Base-by-base conservation (phyloP, 2,113 vertebrate genomes). In the Diglossa brunneiventris region DNA sequence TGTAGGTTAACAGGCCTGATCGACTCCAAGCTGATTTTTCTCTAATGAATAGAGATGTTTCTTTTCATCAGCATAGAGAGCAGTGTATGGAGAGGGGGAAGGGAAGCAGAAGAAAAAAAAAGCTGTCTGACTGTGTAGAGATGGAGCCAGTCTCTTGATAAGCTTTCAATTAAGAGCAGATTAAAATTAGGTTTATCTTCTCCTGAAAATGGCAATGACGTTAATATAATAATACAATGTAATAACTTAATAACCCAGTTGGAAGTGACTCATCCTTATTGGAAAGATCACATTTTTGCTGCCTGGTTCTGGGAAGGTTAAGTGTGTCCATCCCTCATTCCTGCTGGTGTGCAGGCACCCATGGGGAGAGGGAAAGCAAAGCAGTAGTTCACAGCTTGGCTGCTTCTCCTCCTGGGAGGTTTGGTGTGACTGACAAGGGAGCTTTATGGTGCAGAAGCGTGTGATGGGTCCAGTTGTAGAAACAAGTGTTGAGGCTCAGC, bases 121-220 rank as follows among this genome's bases (percentile, higher is more conserved):
- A 19, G 24, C 47, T 6, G 1, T 77, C 89, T 96, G 55, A 67
- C 89, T 94, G 69, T 6, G 12, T 83, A 72, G 76, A 49, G 91
- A 92, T 89, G 46, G 78, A 96, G 84, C 66, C 82, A 87, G 87
- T 88, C 79, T 95, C 85, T 91, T 92, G 96, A 96, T 97, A 97
- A 97, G 94, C 95, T 96, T 97, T 97, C 95, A 97, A 95, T 96
- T 96, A 96, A 93, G 84, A 95, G 77, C 90, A 97, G 92, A 96
- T 97, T 97, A 96, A 97, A 97, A 96, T 92, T 92, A 95, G 69
- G 69, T 95, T 97, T 97, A 96, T 97, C 96, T 95, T 94, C 81
- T 87, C 69, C 94, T 80, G 92, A 96, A 97, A 97, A 96, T 67
- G 87, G 95, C 92, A 94, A 85, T 87, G 94, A 96, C 9, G 63